phyloP scores from a whole-genome alignment of 2,888 invertebrate species.

The Cerceris ruficornis region DNA sequence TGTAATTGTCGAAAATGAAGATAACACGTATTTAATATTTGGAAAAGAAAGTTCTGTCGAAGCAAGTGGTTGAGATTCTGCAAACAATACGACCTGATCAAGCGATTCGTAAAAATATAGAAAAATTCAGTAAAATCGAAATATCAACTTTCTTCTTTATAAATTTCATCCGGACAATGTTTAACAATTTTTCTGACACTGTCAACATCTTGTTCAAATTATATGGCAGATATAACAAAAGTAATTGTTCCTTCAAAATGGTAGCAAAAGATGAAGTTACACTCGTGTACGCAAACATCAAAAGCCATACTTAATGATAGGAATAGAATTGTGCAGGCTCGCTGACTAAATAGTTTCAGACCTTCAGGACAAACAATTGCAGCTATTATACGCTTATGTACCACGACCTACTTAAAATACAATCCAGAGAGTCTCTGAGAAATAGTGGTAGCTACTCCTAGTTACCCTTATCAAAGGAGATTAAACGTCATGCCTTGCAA shows the following conservation, averaged over 20 bases:
- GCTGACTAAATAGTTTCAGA: neutral
- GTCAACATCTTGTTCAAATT: too few relatives aligned
- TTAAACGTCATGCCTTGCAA: neutral
- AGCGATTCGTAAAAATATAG: too few relatives aligned
- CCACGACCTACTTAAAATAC: constrained; percentile 6
- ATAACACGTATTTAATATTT: neutral
- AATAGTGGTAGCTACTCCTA: neutral
- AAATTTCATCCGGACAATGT: too few relatives aligned
- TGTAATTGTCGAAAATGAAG: neutral
- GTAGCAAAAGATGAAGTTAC: neutral
- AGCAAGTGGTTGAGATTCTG: too few relatives aligned
- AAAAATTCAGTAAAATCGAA: too few relatives aligned
- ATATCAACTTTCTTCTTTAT: too few relatives aligned
- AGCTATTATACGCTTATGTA: neutral
- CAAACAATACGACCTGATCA: too few relatives aligned
- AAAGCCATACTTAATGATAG: neutral
- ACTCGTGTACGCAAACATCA: neutral
- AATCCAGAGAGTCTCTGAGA: constrained; percentile 3
- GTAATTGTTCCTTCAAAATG: too few relatives aligned
- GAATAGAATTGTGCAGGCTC: neutral
- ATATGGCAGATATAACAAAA: too few relatives aligned
- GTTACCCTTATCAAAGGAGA: constrained; percentile 9
- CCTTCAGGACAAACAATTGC: neutral
- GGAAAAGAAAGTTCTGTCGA: neutral
- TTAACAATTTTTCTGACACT: too few relatives aligned